These are phyloP conservation scores for Miichthys miiuy DNA, from an alignment of 2,797 vertebrate species.

Conservation along the genomic window DNA sequence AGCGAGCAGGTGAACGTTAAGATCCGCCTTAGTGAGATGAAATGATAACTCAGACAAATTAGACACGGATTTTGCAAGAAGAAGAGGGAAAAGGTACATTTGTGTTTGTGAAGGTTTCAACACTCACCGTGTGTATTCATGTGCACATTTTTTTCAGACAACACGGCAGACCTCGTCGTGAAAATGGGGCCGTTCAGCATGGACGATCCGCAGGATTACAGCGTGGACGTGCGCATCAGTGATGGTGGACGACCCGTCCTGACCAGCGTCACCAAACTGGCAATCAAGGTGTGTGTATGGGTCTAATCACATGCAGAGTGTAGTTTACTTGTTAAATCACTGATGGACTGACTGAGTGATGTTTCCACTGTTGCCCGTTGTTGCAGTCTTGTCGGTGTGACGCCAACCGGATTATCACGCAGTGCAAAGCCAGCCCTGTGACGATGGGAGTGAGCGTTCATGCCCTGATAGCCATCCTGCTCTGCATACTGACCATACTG, in stretches of 20 bases:
- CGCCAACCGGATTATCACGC: conserved; percentile 75
- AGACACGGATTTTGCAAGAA: conserved; percentile 35
- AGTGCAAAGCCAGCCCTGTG: conserved; percentile 83
- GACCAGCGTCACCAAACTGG: conserved; percentile 84
- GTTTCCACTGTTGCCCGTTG: not conserved
- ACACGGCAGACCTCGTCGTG: conserved; percentile 89
- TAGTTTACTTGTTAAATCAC: not conserved
- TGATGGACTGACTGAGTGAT: not conserved
- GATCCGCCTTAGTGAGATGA: conserved; percentile 25
- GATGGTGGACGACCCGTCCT: conserved; percentile 88
- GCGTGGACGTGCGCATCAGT: conserved; percentile 88
- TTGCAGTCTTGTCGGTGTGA: conserved; percentile 89
- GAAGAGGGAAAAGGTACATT: conserved; percentile 3
- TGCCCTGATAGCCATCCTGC: conserved; percentile 91
- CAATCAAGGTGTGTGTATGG: conserved; percentile 88
- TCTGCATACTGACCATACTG: conserved; percentile 92
- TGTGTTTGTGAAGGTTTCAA: not conserved
- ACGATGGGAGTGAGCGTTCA: conserved; percentile 88
- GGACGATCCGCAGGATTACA: conserved; percentile 87
- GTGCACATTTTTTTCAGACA: conserved; percentile 81
- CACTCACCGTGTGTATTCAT: conserved; percentile 19
- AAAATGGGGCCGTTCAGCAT: conserved; percentile 90
- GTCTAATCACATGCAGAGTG: not conserved
- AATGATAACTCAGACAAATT: conserved; percentile 52
- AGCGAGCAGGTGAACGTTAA: conserved; percentile 44